phyloP scores from a whole-genome alignment of 37 sponge, comb jelly and placozoan species.

The Cliona cf. orientalis region DNA sequence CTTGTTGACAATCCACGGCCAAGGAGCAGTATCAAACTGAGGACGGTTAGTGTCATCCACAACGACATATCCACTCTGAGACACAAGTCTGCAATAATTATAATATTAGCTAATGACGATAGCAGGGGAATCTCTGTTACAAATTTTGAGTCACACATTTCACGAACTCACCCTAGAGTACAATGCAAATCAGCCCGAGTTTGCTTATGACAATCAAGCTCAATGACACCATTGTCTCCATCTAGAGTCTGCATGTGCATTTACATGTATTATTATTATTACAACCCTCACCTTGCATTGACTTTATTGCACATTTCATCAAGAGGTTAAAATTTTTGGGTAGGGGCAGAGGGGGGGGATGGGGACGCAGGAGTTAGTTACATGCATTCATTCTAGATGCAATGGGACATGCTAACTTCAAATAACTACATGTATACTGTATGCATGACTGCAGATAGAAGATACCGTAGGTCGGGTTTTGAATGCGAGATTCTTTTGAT shows the following conservation, averaged over 20 bases:
- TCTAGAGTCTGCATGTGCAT: conserved; percentile 48
- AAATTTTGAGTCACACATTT: too few species aligned
- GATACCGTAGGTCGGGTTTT: too few species aligned
- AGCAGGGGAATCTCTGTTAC: not conserved
- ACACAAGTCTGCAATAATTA: conserved; percentile 41
- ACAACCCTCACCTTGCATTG: too few species aligned
- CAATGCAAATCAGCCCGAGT: conserved; percentile 67
- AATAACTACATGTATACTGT: too few species aligned
- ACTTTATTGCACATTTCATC: too few species aligned
- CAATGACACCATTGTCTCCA: conserved; percentile 43
- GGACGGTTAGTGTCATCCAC: conserved; percentile 76
- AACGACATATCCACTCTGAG: conserved; percentile 66
- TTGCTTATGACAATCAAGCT: conserved; percentile 42
- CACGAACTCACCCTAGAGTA: conserved; percentile 46
- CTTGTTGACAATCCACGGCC: conserved; percentile 70
- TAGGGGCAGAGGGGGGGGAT: too few species aligned
- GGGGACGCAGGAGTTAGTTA: too few species aligned
- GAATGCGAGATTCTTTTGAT: too few species aligned
- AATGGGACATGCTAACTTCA: too few species aligned
- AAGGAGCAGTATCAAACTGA: conserved; percentile 50
- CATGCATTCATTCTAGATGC: too few species aligned
- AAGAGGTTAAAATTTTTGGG: too few species aligned
- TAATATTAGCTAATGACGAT: not conserved
- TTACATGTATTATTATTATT: not conserved
- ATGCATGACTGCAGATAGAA: too few species aligned